A percentile compares a stretch with the other conserved stretches of the same genome.
Conservation (phyloP, 64 coral and sea anemone genomes). For the Cladopsammia gracilis region DNA sequence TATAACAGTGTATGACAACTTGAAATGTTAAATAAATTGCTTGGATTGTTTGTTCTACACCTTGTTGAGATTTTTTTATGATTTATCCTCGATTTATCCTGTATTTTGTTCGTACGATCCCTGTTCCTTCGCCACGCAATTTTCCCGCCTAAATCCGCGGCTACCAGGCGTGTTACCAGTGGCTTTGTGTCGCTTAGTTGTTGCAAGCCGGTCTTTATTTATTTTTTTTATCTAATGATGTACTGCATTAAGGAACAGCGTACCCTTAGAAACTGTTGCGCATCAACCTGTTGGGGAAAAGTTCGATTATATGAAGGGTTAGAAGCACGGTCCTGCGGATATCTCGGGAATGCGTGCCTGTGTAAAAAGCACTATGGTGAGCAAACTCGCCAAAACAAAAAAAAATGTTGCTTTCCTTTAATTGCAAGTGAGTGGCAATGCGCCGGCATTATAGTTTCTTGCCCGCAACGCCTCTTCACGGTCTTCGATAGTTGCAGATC, state of each 20-base stretch:
- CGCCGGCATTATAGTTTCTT: not conserved
- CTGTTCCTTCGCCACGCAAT: not conserved
- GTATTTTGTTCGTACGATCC: too few relatives aligned
- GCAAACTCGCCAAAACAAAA: not conserved
- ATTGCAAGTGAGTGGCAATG: not conserved
- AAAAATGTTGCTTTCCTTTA: not conserved
- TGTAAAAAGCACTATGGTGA: not conserved
- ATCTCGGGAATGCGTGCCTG: not conserved
- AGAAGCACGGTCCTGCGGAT: not conserved
- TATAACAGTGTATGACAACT: too few relatives aligned
- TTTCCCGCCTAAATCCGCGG: not conserved
- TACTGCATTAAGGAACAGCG: not conserved
- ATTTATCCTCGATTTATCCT: too few relatives aligned
- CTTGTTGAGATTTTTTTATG: too few relatives aligned
- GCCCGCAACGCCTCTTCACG: not conserved
- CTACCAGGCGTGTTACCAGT: not conserved
- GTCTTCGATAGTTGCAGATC: not conserved
- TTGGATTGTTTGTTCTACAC: too few relatives aligned
- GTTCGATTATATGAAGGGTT: not conserved
- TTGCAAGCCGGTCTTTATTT: not conserved
- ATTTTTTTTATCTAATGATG: not conserved
- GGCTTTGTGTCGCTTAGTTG: not conserved
- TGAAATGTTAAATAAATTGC: too few relatives aligned
- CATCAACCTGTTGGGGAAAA: not conserved
- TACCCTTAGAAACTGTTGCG: not conserved